These are phyloP conservation scores for Zophobas morio DNA, from an alignment of 1,140 invertebrate genomes.

Conservation along the genomic window DNA sequence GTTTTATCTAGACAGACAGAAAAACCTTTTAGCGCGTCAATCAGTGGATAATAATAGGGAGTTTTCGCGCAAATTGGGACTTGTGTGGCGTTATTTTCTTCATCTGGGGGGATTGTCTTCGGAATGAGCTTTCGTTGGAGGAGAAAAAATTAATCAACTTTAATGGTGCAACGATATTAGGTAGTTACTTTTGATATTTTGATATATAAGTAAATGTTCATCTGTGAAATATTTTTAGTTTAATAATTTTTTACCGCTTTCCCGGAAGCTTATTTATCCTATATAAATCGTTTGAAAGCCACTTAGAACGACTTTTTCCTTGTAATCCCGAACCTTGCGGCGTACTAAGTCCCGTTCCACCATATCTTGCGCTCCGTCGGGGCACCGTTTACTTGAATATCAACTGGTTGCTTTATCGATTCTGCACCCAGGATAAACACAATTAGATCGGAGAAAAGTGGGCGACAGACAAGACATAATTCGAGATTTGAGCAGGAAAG, in stretches of 20 bases:
- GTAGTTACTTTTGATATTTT: neutral
- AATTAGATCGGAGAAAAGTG: conserved; percentile 25
- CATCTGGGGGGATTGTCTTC: neutral
- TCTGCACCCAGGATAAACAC: conserved; percentile 41
- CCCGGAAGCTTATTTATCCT: neutral
- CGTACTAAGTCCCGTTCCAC: neutral
- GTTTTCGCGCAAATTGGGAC: too few relatives aligned
- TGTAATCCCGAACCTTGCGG: too few relatives aligned
- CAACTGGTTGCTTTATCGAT: conserved; percentile 52
- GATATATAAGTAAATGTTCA: neutral
- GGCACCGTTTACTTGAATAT: conserved; percentile 34
- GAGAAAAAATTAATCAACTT: too few relatives aligned
- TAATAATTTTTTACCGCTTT: neutral
- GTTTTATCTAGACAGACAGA: conserved; percentile 29
- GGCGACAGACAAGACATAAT: conserved; percentile 7
- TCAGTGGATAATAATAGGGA: neutral
- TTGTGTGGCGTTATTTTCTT: neutral
- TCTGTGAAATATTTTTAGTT: neutral
- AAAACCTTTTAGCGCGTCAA: conserved; percentile 38
- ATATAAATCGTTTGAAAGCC: neutral
- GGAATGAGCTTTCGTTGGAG: too few relatives aligned
- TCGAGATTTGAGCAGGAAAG: neutral
- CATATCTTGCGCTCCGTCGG: neutral
- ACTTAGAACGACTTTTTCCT: too few relatives aligned
- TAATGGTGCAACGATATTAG: too few relatives aligned